These are phyloP conservation scores for Aradophagus sp. DNA, from an alignment of 1,140 invertebrate genomes.

Conservation along the genomic window DNA sequence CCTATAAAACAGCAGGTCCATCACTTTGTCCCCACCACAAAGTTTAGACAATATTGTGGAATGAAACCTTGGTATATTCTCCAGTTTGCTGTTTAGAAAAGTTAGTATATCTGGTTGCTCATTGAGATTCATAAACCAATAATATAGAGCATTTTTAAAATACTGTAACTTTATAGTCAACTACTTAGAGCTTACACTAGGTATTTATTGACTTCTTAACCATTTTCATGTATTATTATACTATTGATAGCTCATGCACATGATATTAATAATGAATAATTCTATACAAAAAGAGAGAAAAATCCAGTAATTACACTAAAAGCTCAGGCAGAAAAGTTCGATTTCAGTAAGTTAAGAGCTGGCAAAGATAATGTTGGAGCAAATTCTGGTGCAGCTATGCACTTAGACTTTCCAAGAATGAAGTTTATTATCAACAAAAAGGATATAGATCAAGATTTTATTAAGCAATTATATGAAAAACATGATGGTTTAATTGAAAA, in stretches of 20 bases:
- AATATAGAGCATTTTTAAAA: slow-evolving; percentile 16
- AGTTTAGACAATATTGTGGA: slow-evolving; percentile 21
- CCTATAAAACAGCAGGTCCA: slow-evolving; percentile 24
- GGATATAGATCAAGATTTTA: slow-evolving; percentile 7
- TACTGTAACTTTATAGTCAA: slow-evolving; percentile 12
- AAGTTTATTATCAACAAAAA: slow-evolving; percentile 8
- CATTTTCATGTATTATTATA: slow-evolving; percentile 16
- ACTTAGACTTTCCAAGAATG: slow-evolving; percentile 13
- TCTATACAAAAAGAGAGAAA: slow-evolving; percentile 7
- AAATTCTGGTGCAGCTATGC: neutral
- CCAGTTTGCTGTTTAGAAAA: slow-evolving; percentile 16
- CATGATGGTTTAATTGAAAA: neutral
- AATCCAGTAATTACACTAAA: slow-evolving; percentile 18
- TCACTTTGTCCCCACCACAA: slow-evolving; percentile 21
- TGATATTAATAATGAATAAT: slow-evolving; percentile 10
- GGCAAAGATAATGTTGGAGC: slow-evolving; percentile 2
- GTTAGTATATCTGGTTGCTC: slow-evolving; percentile 11
- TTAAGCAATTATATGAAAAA: slow-evolving; percentile 6
- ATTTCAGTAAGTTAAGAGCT: slow-evolving; percentile 16
- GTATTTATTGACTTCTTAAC: slow-evolving; percentile 14
- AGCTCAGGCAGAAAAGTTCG: slow-evolving; percentile 17
- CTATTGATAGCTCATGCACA: neutral
- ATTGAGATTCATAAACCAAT: slow-evolving; percentile 8
- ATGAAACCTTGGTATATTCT: slow-evolving; percentile 11
- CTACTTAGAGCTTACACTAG: slow-evolving; percentile 8